Evolutionary conservation across 2,113 vertebrate species (phyloP), one percentile per base, ranked within the genome.

Genomic region (Steatornis caripensis): DNA sequence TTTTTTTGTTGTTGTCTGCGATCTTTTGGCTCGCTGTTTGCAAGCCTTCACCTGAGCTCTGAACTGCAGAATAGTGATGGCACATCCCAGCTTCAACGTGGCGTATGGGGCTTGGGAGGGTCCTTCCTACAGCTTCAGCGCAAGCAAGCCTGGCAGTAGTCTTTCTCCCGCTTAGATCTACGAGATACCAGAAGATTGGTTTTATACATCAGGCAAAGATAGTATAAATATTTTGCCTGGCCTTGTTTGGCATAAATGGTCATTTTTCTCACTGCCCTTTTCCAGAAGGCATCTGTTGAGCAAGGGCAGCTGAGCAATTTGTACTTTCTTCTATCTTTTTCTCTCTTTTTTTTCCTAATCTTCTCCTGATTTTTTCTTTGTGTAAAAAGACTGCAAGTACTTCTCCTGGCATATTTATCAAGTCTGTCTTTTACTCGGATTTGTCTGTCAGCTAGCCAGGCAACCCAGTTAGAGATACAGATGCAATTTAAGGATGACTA

Each of bases 401-500:
- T 79, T 83, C 72, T 94, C 54, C 49, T 77, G 83, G 41, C 49
- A 24, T 79, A 82, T 83, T 96, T 95, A 90, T 90, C 70, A 88
- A 85, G 75, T 66, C 68, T 75, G 45, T 66, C 70, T 94, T 84
- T 54, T 79, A 53, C 87, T 94, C n/a, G n/a, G n/a, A n/a, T n/a
- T n/a, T n/a, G n/a, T n/a, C n/a, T n/a, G 87, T 93, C 94, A 94
- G 80, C 43, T 90, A 75, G 48, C 80, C 83, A 92, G 89, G 85
- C 89, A 91, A 17, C 87, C 61, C 66, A 79, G 71, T 90, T 82
- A 89, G 84, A 89, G 83, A 62, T 36, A 93, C 37, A 76, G 80
- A 79, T 79, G 87, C 46, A 91, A 76, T 91, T 84, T 89, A 91
- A 76, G 66, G 90, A 93, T 68, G 70, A 93, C 54, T 86, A 68